A percentile compares a stretch with the other conserved stretches of the same genome.
phyloP scores from a whole-genome alignment of 2,113 vertebrate genomes.

The Murina feae region DNA sequence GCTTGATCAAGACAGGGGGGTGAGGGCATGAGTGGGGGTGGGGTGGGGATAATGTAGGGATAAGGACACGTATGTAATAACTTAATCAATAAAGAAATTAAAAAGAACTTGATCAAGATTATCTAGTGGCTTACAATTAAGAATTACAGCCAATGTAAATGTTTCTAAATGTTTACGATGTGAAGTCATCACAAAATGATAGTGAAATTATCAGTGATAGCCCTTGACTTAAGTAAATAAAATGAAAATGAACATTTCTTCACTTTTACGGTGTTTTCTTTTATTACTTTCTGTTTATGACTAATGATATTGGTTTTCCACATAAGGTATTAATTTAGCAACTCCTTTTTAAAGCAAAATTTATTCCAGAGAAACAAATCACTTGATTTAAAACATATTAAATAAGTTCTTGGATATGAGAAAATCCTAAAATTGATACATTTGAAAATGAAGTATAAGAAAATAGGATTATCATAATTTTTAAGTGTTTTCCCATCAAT shows the following conservation, averaged over 20 bases:
- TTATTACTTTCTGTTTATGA: neutral
- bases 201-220: neutral
- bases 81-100: too few relatives aligned
- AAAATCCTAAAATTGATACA: neutral
- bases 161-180: neutral
- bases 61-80: too few relatives aligned
- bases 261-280: neutral
- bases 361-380: neutral
- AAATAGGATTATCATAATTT: neutral
- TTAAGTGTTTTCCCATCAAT: neutral
- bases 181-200: neutral
- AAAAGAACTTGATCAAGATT: neutral
- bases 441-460: constrained; percentile 4
- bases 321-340: neutral
- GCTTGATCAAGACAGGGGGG: neutral
- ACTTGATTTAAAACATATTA: neutral
- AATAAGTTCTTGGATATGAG: neutral
- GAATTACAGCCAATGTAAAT: neutral
- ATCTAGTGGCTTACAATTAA: neutral
- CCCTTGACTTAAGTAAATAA: neutral
- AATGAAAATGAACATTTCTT: neutral
- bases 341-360: neutral
- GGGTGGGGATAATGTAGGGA: too few relatives aligned
- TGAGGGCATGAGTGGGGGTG: too few relatives aligned
- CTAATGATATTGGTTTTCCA: neutral